A percentile compares a stretch with the other conserved stretches of the same genome.
These are phyloP conservation scores for Equus przewalskii DNA, from an alignment of 2,113 vertebrate species.

Conservation along the genomic window DNA sequence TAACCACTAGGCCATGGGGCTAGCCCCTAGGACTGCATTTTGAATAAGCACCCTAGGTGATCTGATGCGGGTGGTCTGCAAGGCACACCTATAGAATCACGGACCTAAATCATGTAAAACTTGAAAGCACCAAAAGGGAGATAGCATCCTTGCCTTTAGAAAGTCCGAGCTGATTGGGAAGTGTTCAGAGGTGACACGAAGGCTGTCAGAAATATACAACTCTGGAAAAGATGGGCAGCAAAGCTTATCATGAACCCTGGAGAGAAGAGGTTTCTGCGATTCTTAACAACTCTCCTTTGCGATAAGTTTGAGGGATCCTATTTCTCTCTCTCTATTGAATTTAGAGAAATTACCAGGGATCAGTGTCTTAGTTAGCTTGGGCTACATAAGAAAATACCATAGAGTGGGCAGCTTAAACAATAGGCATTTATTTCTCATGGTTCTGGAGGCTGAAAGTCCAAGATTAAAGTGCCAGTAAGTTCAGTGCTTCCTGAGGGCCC, in stretches of 20 bases:
- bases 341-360: not conserved
- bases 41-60: not conserved
- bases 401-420: not conserved
- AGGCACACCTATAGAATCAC: not conserved
- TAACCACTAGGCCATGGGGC: too few species aligned
- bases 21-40: not conserved
- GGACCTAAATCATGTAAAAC: not conserved
- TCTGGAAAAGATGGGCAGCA: not conserved
- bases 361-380: not conserved
- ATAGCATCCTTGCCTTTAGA: not conserved
- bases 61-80: not conserved
- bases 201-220: not conserved
- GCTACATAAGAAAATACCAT: not conserved
- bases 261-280: not conserved
- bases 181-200: not conserved
- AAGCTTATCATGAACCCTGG: not conserved
- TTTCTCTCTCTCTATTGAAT: not conserved
- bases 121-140: not conserved
- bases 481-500: not conserved
- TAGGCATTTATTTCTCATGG: not conserved
- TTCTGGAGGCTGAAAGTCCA: not conserved
- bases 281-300: not conserved
- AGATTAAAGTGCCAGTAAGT: not conserved
- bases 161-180: not conserved
- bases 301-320: not conserved